Evolutionary conservation across 2,113 vertebrate genomes (phyloP), one percentile per base, ranked within the genome.

Genomic region (Syrmaticus mikado): DNA sequence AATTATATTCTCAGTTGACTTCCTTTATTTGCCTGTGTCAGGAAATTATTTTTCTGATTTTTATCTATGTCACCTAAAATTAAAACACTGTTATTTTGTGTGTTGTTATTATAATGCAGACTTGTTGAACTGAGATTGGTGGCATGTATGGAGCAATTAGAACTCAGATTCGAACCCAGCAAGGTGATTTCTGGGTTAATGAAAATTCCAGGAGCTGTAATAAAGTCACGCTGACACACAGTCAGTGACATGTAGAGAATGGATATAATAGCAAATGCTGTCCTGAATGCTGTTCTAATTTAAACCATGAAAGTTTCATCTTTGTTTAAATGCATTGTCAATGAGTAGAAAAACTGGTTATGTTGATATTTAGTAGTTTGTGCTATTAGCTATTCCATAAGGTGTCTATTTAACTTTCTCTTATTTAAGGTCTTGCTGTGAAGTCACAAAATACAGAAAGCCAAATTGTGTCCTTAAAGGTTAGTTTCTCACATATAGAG

Each of bases 161-260:
- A 71, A 55, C 20, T 67, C 76, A 36, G 13, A 41, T 80, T 86
- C 87, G 66, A 95, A 36, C 53, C 32, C 17, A 20, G 4, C 76
- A 71, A 80, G 30, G 16, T 83, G 82, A 87, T 93, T 90, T 94
- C 43, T 90, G 28, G 65, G 43, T 81, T 91, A 90, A 83, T 82
- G 77, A 87, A 64, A 91, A 60, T 62, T 96, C 87, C 38, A 34
- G 40, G 66, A 70, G 13, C 61, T 90, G 46, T 58, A 82, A 66
- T 74, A 82, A 94, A 48, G 30, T 45, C 41, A 46, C 58, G 18
- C 30, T 95, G 64, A 85, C 64, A 66, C 14, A 60, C 71, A 93
- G 43, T 27, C 67, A 72, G 46, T 88, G 75, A 86, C 32, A 55
- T 45, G 8, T 50, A 48, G 12, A 88, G 32, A 24, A 38, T 21